phyloP scores from a whole-genome alignment of 2,797 vertebrate genomes.

The Lacerta viridis region DNA sequence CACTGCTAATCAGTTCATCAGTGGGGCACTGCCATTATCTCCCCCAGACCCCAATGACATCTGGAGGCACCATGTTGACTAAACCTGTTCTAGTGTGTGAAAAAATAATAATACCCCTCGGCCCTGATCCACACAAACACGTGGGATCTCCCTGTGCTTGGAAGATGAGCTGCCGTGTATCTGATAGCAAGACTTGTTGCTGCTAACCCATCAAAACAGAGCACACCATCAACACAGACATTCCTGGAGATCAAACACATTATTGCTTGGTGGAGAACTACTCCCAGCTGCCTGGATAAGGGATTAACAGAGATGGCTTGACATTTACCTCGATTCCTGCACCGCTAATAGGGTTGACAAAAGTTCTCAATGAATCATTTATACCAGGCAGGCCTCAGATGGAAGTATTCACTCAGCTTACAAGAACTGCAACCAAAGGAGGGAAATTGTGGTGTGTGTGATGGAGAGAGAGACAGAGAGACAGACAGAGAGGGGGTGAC shows the following conservation, averaged over 20 bases:
- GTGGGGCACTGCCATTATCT: too few relatives aligned
- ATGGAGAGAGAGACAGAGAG: too few relatives aligned
- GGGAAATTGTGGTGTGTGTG: too few relatives aligned
- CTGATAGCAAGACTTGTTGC: conserved; percentile 42
- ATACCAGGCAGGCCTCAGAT: conserved; percentile 61
- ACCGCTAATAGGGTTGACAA: conserved; percentile 73
- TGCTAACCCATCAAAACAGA: conserved; percentile 50
- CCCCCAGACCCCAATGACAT: too few relatives aligned
- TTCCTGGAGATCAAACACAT: conserved; percentile 61
- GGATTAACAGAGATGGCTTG: conserved; percentile 71
- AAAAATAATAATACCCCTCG: too few relatives aligned
- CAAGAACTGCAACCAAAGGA: conserved; percentile 47
- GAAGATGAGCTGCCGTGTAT: not conserved
- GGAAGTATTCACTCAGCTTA: conserved; percentile 68
- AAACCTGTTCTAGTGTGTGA: too few relatives aligned
- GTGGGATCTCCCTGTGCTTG: not conserved
- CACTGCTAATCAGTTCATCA: too few relatives aligned
- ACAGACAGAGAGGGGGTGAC: not conserved
- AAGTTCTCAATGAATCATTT: conserved; percentile 74
- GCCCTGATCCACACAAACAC: not conserved
- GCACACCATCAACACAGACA: conserved; percentile 45
- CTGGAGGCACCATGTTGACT: too few relatives aligned
- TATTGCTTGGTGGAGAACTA: conserved; percentile 47
- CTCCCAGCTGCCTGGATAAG: conserved; percentile 58
- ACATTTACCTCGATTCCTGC: conserved; percentile 75